Evolutionary conservation across 2,797 vertebrate genomes (phyloP).

Genomic region (Scomberomorus guttatus): DNA sequence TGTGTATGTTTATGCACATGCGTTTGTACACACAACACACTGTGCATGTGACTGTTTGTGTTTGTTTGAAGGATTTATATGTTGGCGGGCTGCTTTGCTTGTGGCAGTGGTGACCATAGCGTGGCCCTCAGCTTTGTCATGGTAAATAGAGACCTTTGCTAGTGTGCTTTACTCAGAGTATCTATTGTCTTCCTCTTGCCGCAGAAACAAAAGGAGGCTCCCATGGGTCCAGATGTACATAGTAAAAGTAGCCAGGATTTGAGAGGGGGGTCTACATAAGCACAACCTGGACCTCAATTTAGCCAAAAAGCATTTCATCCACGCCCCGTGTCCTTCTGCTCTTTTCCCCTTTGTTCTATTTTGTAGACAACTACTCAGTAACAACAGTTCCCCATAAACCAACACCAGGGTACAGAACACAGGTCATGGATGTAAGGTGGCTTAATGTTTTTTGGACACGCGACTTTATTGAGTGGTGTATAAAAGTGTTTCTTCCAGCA

Average conservation of each 20-base stretch:
- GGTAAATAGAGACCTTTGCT: constrained; percentile 74
- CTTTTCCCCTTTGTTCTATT: constrained; percentile 5
- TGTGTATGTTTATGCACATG: constrained; percentile 15
- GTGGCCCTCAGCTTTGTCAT: constrained; percentile 78
- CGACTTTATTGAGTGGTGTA: not conserved
- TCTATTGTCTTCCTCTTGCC: constrained; percentile 66
- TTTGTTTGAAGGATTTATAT: constrained; percentile 63
- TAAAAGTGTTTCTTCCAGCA: not conserved
- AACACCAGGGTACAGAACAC: not conserved
- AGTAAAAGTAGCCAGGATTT: constrained; percentile 44
- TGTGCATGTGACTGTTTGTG: constrained; percentile 33
- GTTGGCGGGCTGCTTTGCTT: constrained; percentile 53
- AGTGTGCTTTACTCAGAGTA: constrained; percentile 53
- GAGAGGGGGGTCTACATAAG: constrained; percentile 19
- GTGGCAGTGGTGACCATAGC: constrained; percentile 65
- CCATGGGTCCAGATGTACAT: constrained; percentile 67
- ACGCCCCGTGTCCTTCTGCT: not conserved
- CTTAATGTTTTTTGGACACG: not conserved
- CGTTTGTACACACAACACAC: constrained; percentile 22
- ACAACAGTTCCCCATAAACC: constrained; percentile 12
- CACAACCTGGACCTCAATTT: constrained; percentile 46
- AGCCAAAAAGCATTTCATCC: constrained; percentile 44
- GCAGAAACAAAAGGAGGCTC: constrained; percentile 60
- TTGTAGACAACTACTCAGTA: not conserved
- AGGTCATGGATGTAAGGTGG: not conserved